These are phyloP conservation scores for Platycnemis pennipes DNA, from an alignment of 2,888 invertebrate species.

Conservation along the genomic window DNA sequence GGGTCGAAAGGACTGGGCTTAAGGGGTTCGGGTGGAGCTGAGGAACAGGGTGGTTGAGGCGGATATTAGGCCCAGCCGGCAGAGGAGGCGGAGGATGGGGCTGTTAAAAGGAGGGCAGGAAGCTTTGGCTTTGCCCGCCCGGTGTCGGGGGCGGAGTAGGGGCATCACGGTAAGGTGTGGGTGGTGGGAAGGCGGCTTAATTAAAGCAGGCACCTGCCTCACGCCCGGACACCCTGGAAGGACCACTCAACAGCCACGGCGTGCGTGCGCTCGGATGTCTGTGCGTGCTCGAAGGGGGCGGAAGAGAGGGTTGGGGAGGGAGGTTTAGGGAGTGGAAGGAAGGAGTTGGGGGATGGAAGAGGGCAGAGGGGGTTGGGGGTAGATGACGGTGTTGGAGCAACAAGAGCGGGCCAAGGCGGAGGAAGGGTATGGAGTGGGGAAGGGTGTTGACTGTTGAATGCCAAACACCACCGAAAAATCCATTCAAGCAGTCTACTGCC, in stretches of 20 bases:
- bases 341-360: neutral
- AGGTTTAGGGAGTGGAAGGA: too few species aligned
- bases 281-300: neutral
- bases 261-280: neutral
- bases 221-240: constrained; percentile 55
- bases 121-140: too few species aligned
- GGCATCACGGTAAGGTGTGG: neutral
- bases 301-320: too few species aligned
- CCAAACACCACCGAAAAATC: too few species aligned
- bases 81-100: neutral
- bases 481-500: too few species aligned
- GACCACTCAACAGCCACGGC: neutral
- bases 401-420: too few species aligned
- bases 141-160: neutral
- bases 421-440: too few species aligned
- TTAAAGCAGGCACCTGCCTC: constrained; percentile 63
- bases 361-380: neutral
- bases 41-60: neutral
- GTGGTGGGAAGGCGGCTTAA: constrained; percentile 41
- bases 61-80: neutral
- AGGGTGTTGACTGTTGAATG: too few species aligned
- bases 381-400: neutral
- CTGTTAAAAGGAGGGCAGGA: neutral
- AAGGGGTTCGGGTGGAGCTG: neutral
- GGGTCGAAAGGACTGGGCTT: neutral